These are phyloP conservation scores for Allophyes oxyacanthae DNA, from an alignment of 2,888 invertebrate species.

Conservation along the genomic window DNA sequence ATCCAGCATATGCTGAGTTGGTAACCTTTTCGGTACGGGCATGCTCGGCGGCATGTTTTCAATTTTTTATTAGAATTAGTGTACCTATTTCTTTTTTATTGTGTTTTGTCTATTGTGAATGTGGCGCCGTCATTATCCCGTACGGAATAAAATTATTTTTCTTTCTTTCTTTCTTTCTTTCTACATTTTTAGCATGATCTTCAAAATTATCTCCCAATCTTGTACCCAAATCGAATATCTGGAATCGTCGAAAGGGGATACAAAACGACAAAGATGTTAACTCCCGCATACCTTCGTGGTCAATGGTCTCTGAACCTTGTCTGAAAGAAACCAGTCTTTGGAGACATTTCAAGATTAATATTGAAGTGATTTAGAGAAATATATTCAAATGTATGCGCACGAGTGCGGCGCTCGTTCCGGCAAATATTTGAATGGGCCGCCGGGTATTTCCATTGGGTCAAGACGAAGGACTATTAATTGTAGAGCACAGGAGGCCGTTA, in stretches of 20 bases:
- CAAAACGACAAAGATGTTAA: slow-evolving; percentile 27
- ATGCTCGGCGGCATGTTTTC: too few species aligned
- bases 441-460: slow-evolving; percentile 34
- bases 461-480: too few species aligned
- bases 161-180: too few species aligned
- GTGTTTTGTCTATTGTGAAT: too few species aligned
- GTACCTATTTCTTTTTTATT: too few species aligned
- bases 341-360: slow-evolving; percentile 55
- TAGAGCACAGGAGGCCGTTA: slow-evolving; percentile 49
- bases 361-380: slow-evolving; percentile 54
- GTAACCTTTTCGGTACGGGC: too few species aligned
- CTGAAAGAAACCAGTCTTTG: slow-evolving; percentile 41
- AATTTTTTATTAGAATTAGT: too few species aligned
- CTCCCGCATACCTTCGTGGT: slow-evolving; percentile 31
- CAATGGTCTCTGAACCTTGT: slow-evolving; percentile 38
- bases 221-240: slow-evolving; percentile 2
- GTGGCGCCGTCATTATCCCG: too few species aligned
- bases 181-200: background rate
- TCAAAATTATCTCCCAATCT: background rate
- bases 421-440: slow-evolving; percentile 43
- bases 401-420: slow-evolving; percentile 29
- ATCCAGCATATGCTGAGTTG: too few species aligned
- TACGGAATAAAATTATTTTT: too few species aligned
- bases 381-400: slow-evolving; percentile 63
- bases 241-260: slow-evolving; percentile 16